Evolutionary conservation across 2,113 vertebrate species (phyloP).

Genomic region (Ochotona curzoniae): DNA sequence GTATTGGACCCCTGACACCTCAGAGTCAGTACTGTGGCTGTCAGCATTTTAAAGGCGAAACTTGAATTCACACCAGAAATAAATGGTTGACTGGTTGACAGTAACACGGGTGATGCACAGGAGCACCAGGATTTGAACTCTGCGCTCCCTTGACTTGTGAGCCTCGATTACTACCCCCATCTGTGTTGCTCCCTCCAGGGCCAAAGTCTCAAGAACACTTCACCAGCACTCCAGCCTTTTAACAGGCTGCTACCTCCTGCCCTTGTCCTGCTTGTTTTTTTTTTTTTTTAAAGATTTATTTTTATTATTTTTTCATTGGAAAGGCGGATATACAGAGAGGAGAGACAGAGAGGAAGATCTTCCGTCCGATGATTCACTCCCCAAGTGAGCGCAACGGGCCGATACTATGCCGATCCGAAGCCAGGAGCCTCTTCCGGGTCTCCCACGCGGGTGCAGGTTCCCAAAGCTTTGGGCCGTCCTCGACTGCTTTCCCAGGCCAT

Average conservation of each 20-base stretch:
- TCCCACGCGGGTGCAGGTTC: too few species aligned
- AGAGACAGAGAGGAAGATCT: too few species aligned
- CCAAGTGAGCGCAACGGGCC: too few species aligned
- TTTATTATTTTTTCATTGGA: too few species aligned
- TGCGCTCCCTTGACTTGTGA: not conserved
- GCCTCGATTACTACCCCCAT: not conserved
- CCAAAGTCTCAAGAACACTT: not conserved
- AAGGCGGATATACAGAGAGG: too few species aligned
- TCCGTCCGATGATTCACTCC: too few species aligned
- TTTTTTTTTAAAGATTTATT: too few species aligned
- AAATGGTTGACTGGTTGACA: not conserved
- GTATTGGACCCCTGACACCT: not conserved
- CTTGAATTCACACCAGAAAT: not conserved
- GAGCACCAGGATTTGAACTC: not conserved
- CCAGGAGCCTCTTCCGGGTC: too few species aligned
- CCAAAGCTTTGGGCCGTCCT: too few species aligned
- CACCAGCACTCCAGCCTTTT: not conserved
- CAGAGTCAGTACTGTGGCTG: not conserved
- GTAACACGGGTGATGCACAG: not conserved
- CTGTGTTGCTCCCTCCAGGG: not conserved
- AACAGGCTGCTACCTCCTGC: not conserved
- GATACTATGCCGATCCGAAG: too few species aligned
- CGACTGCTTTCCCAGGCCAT: too few species aligned
- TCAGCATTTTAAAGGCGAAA: constrained; percentile 27
- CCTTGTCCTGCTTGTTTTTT: not conserved